Conservation (phyloP, 2,113 vertebrate genomes). For the Ondatra zibethicus region DNA sequence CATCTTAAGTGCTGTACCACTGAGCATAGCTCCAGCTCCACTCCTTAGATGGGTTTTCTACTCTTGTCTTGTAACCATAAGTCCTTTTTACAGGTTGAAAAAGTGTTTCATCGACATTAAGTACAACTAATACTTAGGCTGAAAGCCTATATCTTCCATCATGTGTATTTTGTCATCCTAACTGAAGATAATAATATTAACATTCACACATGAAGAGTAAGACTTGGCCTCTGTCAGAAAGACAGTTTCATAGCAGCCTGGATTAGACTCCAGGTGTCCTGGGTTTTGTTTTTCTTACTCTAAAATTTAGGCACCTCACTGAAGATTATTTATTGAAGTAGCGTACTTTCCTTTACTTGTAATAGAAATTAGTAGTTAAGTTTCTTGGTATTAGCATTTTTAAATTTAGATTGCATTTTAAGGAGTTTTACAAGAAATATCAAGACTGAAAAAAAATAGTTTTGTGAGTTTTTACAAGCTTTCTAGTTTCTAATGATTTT, state of each 20-base stretch:
- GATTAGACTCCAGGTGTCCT: constrained; percentile 24
- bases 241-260: not conserved
- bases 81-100: constrained; percentile 39
- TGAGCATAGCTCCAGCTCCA: not conserved
- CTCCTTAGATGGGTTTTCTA: constrained; percentile 10
- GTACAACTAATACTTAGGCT: constrained; percentile 7
- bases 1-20: not conserved
- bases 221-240: not conserved
- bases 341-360: constrained; percentile 3
- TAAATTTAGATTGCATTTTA: not conserved
- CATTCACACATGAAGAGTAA: constrained; percentile 42
- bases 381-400: not conserved
- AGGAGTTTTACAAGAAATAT: constrained; percentile 31
- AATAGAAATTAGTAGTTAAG: constrained; percentile 12
- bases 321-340: constrained; percentile 41
- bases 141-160: not conserved
- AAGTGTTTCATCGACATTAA: not conserved
- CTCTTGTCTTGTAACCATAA: constrained; percentile 13
- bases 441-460: not conserved
- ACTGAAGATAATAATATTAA: constrained; percentile 5
- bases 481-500: constrained; percentile 1
- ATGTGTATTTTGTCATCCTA: constrained; percentile 1
- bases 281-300: constrained; percentile 53
- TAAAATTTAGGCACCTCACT: not conserved
- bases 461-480: not conserved